Evolutionary conservation across 2,797 vertebrate genomes (phyloP), one percentile per base, ranked within the genome.

Genomic region (Ibycter americanus): DNA sequence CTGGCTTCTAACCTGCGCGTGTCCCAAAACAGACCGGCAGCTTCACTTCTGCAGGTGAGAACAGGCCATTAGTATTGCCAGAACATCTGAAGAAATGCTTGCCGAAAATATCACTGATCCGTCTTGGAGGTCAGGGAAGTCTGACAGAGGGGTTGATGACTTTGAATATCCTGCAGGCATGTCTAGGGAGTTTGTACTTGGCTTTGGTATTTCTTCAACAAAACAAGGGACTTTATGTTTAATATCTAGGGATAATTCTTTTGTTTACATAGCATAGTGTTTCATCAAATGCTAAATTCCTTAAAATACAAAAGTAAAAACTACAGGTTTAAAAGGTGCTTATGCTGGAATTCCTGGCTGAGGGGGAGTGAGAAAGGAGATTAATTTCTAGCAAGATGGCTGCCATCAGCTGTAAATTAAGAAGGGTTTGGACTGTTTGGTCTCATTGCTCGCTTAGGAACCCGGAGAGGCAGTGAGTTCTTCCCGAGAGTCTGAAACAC

Each of bases 221-320:
- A 94, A 97, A 85, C 68, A 82, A 84, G 55, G 59, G 78, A 23
- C 66, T 79, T 93, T 2, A 44, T 3, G 1, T 95, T 81, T 81
- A 63, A 92, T 90, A 89, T 90, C 83, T 67, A 54, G n/a, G 93
- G 73, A 85, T 93, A 82, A 89, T 73, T 52, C 61, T 74, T 87
- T 52, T 87, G 89, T 93, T 96, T 96, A 63, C 65, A 51, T 46
- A 72, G 78, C 23, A 34, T 63, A 66, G 31, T 66, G 62, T 96
- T 96, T 96, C 62, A 90, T 83, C 81, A 74, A 81, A 70, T 40
- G 44, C 32, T 56, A 8, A 65, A n/a, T 80, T 93, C 66, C 89
- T 81, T 21, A 78, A n/a, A 78, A 68, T 12, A 63, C 82, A 83
- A 71, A 77, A 51, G 44, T 36, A 62, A 70, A 80, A 70, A 23